phyloP scores from a whole-genome alignment of 2,113 vertebrate species.

The Nesospiza acunhae region DNA sequence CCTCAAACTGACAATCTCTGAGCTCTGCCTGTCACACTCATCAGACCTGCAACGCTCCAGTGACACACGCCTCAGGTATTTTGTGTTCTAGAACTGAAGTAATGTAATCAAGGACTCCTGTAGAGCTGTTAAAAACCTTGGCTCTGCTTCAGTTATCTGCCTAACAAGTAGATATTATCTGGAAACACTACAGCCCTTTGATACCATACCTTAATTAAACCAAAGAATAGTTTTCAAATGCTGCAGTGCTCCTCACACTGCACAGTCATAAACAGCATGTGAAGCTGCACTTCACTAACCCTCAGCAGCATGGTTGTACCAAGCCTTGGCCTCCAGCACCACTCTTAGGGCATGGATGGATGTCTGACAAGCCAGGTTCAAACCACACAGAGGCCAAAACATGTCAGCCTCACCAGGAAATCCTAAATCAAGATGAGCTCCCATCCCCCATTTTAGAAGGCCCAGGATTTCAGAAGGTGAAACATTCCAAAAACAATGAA shows the following conservation, averaged over 20 bases:
- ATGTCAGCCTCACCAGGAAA: not conserved
- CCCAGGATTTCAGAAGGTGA: not conserved
- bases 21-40: not conserved
- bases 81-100: slow-evolving; percentile 15
- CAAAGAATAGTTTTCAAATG: not conserved
- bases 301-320: not conserved
- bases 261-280: not conserved
- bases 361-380: not conserved
- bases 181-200: slow-evolving; percentile 30
- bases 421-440: not conserved
- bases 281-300: not conserved
- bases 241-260: not conserved
- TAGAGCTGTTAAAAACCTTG: slow-evolving; percentile 29
- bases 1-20: not conserved
- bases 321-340: not conserved
- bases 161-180: slow-evolving; percentile 45
- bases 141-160: slow-evolving; percentile 45
- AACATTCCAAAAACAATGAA: not conserved
- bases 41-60: not conserved
- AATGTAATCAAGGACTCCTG: slow-evolving; percentile 14
- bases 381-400: not conserved
- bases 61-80: slow-evolving; percentile 48
- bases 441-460: not conserved
- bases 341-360: not conserved
- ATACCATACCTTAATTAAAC: slow-evolving; percentile 27